Conservation (phyloP, 2,888 invertebrate genomes). For the Tenodera sinensis region DNA sequence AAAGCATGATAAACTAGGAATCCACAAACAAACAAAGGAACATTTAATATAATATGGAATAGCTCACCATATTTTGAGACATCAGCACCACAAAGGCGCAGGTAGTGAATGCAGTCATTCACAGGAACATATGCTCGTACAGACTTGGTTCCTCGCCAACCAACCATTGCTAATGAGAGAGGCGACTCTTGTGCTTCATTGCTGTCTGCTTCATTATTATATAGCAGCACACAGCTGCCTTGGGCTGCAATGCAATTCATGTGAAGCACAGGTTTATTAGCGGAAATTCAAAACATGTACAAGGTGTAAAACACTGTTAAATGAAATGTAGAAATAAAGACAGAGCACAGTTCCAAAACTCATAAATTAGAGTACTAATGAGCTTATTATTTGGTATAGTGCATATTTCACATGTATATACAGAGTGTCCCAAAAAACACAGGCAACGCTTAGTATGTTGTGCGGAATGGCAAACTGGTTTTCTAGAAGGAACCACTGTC, state of each 20-base stretch:
- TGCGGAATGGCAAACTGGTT: too few species aligned
- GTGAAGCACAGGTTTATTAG: too few species aligned
- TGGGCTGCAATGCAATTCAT: slow-evolving; percentile 45
- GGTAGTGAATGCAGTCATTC: slow-evolving; percentile 80
- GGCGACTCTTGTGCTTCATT: slow-evolving; percentile 48
- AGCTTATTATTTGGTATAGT: too few species aligned
- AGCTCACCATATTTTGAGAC: slow-evolving; percentile 74
- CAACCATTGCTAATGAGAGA: slow-evolving; percentile 65
- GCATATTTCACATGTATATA: too few species aligned
- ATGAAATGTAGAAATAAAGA: slow-evolving; percentile 33
- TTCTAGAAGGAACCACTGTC: too few species aligned
- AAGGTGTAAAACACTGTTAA: slow-evolving; percentile 31
- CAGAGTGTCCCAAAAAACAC: too few species aligned
- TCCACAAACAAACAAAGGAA: too few species aligned
- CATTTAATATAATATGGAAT: neutral
- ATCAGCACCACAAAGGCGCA: slow-evolving; percentile 82
- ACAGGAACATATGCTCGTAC: slow-evolving; percentile 84
- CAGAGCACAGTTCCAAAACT: too few species aligned
- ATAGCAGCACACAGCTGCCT: slow-evolving; percentile 76
- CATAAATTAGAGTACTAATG: too few species aligned
- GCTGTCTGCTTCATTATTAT: slow-evolving; percentile 48
- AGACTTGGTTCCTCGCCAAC: slow-evolving; percentile 88
- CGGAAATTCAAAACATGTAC: too few species aligned
- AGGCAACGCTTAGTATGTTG: too few species aligned
- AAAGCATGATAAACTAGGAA: too few species aligned